These are phyloP conservation scores for Lagorchestes hirsutus DNA, from an alignment of 2,797 vertebrate species.

Conservation along the genomic window DNA sequence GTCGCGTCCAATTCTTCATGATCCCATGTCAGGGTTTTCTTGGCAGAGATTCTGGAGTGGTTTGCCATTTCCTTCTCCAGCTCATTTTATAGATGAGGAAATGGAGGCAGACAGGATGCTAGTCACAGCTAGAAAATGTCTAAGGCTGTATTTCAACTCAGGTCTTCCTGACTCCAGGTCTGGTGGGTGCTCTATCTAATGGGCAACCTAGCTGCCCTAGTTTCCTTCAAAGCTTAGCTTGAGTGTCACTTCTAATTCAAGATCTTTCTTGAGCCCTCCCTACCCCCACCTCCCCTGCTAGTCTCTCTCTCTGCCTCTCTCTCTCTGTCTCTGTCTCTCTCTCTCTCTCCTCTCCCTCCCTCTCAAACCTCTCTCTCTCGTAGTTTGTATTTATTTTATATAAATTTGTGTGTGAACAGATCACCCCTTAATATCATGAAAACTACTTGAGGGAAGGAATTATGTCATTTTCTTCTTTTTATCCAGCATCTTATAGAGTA, in stretches of 20 bases:
- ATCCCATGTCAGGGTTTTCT: neutral
- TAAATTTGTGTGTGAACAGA: neutral
- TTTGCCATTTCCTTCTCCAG: neutral
- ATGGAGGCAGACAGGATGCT: neutral
- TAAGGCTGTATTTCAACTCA: neutral
- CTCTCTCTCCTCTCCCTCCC: no score
- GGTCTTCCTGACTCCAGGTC: neutral
- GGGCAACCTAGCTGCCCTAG: neutral
- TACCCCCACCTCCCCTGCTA: no score
- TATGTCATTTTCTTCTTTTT: neutral
- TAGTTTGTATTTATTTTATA: neutral
- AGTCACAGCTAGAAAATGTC: neutral
- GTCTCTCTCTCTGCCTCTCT: neutral
- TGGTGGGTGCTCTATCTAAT: neutral
- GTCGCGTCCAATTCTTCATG: neutral
- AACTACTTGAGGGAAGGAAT: neutral
- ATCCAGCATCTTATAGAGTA: neutral
- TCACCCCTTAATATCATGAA: neutral
- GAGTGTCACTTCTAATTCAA: neutral
- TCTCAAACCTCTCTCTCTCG: fast-evolving
- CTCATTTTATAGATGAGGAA: neutral
- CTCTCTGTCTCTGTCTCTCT: neutral
- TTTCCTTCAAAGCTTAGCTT: neutral
- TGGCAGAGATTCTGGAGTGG: neutral
- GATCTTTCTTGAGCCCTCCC: neutral